Percentiles rank a stretch among this genome's conserved stretches.
phyloP scores from a whole-genome alignment of 1,140 invertebrate genomes.

The Lordiphosa collinella region DNA sequence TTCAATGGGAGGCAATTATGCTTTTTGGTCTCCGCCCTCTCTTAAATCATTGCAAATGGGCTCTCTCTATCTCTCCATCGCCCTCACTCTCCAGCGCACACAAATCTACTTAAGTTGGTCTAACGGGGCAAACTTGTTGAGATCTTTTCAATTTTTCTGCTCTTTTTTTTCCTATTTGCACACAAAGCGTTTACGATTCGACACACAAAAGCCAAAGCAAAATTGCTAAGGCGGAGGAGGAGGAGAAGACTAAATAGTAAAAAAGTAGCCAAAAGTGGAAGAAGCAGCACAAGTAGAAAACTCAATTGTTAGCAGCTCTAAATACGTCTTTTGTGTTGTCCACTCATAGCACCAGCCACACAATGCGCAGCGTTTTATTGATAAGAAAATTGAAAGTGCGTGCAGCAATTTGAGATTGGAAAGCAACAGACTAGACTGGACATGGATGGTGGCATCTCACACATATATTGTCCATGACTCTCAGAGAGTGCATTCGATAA shows the following conservation, averaged over 20 bases:
- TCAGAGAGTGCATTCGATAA: too few species aligned
- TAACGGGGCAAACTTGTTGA: slow-evolving; percentile 64
- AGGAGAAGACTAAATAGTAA: slow-evolving; percentile 37
- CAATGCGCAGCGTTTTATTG: slow-evolving; percentile 53
- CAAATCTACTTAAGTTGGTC: slow-evolving; percentile 57
- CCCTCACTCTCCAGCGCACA: background rate
- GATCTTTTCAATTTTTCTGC: slow-evolving; percentile 47
- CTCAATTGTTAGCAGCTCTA: slow-evolving; percentile 59
- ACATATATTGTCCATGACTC: too few species aligned
- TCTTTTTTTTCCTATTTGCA: slow-evolving; percentile 44
- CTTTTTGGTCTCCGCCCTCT: slow-evolving; percentile 29
- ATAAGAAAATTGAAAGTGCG: slow-evolving; percentile 71
- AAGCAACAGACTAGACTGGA: slow-evolving; percentile 13
- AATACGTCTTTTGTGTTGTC: slow-evolving; percentile 34
- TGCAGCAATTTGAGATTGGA: slow-evolving; percentile 19
- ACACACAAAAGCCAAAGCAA: slow-evolving; percentile 41
- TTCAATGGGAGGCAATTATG: slow-evolving; percentile 62
- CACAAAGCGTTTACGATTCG: slow-evolving; percentile 54
- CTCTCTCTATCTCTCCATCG: background rate
- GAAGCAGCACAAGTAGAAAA: slow-evolving; percentile 60
- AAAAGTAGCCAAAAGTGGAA: slow-evolving; percentile 51
- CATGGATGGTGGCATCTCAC: too few species aligned
- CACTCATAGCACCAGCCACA: slow-evolving; percentile 52
- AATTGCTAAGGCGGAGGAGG: slow-evolving; percentile 17
- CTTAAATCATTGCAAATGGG: background rate